Evolutionary conservation across 1,140 invertebrate genomes (phyloP), one percentile per base, ranked within the genome.

Genomic region (Diprion similis): DNA sequence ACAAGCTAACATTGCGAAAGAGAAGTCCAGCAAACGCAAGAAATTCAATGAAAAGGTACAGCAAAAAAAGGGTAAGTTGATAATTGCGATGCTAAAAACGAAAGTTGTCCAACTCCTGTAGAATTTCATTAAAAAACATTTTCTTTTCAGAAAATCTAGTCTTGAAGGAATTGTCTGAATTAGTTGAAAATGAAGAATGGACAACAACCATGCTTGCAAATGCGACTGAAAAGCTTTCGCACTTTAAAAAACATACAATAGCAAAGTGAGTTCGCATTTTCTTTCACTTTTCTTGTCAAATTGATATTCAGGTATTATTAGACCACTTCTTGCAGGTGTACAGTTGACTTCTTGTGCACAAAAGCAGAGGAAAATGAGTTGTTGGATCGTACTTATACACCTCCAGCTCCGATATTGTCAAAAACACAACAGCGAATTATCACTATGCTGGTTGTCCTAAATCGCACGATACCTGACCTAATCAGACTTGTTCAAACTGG

Each of bases 351-450:
- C 46, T 46, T 84, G 68, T 19, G 69, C 0, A 66, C 73, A 19
- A 45, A 67, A 17, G 47, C 70, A 8, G 7, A 68, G 1, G 0
- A 24, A 18, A 17, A 69, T 8, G 48, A 77, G 45, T 9, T 0
- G n/a, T 68, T 84, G 9, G 81, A 85, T 73, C 81, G 79, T n/a
- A 78, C 66, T 10, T 68, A 82, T 48, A 84, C 85, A 48, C 86
- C 87, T 1, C 87, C 86, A 11, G 87, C 87, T 18, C 87, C 86
- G 9, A 37, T 85, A 17, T 85, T 87, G 85, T 80, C 82, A 3
- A 80, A 45, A 73, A 75, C 77, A 8, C 79, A 84, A 15, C 85
- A 87, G 74, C 86, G 80, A 71, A 76, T 87, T 8, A 71, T 79
- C 1, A 77, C 81, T 0, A 74, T 88, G 37, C 78, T 87, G 10